Conservation (phyloP, 2,113 vertebrate species). For the Ptilorrhoa leucosticta region DNA sequence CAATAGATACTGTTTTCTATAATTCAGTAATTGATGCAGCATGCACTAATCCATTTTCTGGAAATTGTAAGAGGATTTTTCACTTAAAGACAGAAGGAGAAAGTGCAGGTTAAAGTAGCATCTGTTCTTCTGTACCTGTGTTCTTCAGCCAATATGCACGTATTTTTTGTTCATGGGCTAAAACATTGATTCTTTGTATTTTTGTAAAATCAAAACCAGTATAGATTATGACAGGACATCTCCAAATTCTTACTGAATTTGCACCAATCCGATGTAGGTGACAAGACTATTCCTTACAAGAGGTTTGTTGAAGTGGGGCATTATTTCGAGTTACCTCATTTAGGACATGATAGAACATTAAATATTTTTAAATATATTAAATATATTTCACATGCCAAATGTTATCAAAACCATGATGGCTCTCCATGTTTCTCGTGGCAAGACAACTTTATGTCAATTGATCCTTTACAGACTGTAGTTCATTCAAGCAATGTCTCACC, state of each 20-base stretch:
- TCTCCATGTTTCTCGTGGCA: not conserved
- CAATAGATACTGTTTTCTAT: not conserved
- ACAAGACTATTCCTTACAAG: not conserved
- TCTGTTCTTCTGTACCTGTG: not conserved
- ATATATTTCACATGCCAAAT: not conserved
- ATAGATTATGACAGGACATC: not conserved
- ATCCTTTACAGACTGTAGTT: not conserved
- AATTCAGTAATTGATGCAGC: not conserved
- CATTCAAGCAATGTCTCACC: not conserved
- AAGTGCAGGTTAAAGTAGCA: not conserved
- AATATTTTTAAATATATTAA: too few relatives aligned
- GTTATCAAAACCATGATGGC: not conserved
- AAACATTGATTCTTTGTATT: not conserved
- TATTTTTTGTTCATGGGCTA: not conserved
- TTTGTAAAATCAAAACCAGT: not conserved
- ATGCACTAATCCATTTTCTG: not conserved
- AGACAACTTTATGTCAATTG: not conserved
- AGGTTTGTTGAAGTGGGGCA: not conserved
- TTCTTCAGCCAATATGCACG: not conserved
- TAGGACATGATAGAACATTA: not conserved
- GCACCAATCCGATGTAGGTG: not conserved
- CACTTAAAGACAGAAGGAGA: not conserved
- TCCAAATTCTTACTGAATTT: not conserved
- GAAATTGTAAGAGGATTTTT: not conserved
- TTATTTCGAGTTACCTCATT: not conserved